A percentile compares a stretch with the other conserved stretches of the same genome.
Evolutionary conservation across 2,797 vertebrate species (phyloP).

Genomic region (Onychomys leucogaster): DNA sequence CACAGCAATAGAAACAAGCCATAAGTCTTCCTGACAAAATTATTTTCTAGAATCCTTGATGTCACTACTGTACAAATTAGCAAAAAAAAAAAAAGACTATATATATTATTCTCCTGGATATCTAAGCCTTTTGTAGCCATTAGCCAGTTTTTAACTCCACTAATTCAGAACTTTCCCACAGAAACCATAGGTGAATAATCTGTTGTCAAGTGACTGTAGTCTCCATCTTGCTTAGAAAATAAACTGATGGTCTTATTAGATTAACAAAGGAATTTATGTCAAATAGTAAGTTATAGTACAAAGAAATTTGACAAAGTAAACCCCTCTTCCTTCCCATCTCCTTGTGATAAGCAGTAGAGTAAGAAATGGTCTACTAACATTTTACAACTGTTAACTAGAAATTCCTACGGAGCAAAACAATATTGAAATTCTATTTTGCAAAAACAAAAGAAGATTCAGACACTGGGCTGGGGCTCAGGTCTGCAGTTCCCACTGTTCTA

Average conservation of each 20-base stretch:
- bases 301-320: neutral
- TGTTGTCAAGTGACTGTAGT: neutral
- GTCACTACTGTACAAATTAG: neutral
- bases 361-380: slow-evolving; percentile 1
- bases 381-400: neutral
- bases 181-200: neutral
- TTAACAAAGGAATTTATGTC: neutral
- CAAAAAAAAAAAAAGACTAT: no score
- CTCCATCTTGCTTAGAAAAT: neutral
- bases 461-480: neutral
- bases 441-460: neutral
- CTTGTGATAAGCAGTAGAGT: slow-evolving; percentile 17
- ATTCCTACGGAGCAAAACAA: slow-evolving; percentile 17
- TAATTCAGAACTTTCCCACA: neutral
- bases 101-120: no score
- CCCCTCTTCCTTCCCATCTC: slow-evolving; percentile 23
- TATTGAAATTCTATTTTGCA: slow-evolving; percentile 10
- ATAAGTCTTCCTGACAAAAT: neutral
- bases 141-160: no score
- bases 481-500: no score
- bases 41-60: neutral
- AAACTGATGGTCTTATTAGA: neutral
- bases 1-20: neutral
- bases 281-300: neutral
- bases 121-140: no score